Base-by-base conservation (phyloP, 2,888 invertebrate species). In the Ischnura elegans region DNA sequence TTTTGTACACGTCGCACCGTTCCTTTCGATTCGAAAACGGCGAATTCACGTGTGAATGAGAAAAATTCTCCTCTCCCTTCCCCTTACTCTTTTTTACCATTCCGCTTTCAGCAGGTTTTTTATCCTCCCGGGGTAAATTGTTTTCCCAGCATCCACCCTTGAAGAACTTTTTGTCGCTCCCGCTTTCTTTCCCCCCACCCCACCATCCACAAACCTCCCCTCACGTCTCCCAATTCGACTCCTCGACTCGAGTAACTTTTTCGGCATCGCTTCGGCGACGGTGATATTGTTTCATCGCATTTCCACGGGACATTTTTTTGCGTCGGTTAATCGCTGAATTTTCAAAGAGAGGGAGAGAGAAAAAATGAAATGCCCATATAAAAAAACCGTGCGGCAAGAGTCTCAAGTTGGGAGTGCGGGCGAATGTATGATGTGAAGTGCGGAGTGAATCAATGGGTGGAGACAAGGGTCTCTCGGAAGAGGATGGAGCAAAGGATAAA, bases 261-360 rank as follows among this genome's bases (percentile, higher is more conserved):
- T 76, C 13, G 25, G 0, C 29, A 13, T 13, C 76, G 36, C n/a
- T 8, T 29, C 36, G 76, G 76, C 36, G 76, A 10, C 3, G 76
- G 36, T 36, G 8, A 76, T 76, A 76, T 76, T 76, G 76, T 76
- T 76, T 13, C 76, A 0, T 29, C 76, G 76, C 36, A 76, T 76
- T 76, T 76, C 76, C 76, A 13, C 36, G 36, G 76, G 76, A 76
- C 29, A 76, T 76, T 76, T 76, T 76, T 76, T 76, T 16, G 76
- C 76, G 29, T 36, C 76, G 76, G 29, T 76, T 76, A 76, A 76
- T 76, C 76, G 76, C 29, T 76, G 76, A 29, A 29, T 76, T 76
- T 76, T 36, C 76, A 76, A 76, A 76, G 76, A 29, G 61, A n/a
- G 76, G 25, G 25, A 21, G 61, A 19, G 21, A 25, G 61, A 61